phyloP scores from a whole-genome alignment of 2,797 vertebrate species.

The Lagorchestes hirsutus region DNA sequence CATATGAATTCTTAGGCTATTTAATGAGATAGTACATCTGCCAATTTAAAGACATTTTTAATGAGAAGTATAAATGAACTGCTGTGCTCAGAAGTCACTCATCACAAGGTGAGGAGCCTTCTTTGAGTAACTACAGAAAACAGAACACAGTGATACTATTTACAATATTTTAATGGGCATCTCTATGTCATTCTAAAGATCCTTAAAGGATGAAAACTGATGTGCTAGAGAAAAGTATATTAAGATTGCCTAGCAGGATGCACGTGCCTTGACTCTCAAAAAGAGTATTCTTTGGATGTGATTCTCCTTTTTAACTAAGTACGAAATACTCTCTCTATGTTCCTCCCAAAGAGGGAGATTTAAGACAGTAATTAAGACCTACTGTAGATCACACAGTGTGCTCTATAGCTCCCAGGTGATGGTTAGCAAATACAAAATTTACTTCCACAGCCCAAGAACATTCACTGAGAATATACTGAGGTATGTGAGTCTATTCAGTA shows the following conservation, averaged over 20 bases:
- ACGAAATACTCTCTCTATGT: conserved; percentile 26
- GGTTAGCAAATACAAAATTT: conserved; percentile 55
- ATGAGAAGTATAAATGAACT: conserved; percentile 75
- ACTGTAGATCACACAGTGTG: conserved; percentile 54
- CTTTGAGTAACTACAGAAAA: conserved; percentile 67
- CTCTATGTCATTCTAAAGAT: conserved; percentile 77
- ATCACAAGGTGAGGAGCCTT: conserved; percentile 64
- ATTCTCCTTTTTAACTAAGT: conserved; percentile 66
- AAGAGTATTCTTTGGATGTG: conserved; percentile 45
- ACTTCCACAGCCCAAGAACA: conserved; percentile 42
- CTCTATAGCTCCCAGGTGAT: conserved; percentile 23
- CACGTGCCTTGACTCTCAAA: conserved; percentile 63
- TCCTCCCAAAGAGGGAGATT: conserved; percentile 47
- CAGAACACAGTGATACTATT: conserved; percentile 64
- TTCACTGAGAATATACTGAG: neutral
- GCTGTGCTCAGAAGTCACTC: conserved; percentile 62
- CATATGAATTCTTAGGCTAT: neutral
- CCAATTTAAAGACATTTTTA: conserved; percentile 69
- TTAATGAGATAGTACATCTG: conserved; percentile 70
- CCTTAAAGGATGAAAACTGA: conserved; percentile 72
- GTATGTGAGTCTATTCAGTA: neutral
- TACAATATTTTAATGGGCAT: conserved; percentile 71
- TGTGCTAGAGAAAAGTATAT: conserved; percentile 61
- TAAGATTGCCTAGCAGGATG: conserved; percentile 66
- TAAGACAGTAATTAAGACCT: conserved; percentile 69